Percentiles rank a stretch among this genome's conserved stretches.
These are phyloP conservation scores for Chymomyza caudatula DNA, from an alignment of 2,888 invertebrate genomes.

Conservation along the genomic window DNA sequence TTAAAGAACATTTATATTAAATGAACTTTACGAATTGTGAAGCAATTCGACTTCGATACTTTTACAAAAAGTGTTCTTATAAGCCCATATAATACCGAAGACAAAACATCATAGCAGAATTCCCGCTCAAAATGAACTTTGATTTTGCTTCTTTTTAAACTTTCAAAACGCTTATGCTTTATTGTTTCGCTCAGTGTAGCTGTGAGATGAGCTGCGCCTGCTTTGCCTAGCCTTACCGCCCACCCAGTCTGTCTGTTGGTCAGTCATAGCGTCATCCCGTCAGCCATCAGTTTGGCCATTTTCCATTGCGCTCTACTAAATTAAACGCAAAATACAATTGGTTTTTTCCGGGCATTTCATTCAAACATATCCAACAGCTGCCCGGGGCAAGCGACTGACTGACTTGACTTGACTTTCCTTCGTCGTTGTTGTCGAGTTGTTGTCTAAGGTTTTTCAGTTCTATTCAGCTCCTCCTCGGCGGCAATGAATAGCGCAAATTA, in stretches of 20 bases:
- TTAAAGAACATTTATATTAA: too few species aligned
- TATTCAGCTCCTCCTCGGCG: background rate
- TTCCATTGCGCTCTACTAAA: constrained; percentile 45
- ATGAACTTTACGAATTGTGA: too few species aligned
- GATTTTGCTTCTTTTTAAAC: background rate
- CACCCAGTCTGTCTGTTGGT: constrained; percentile 2
- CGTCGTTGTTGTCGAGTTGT: constrained; percentile 29
- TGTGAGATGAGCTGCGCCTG: background rate
- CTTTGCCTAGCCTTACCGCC: background rate
- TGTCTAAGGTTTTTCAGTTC: constrained; percentile 47
- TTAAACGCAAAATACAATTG: constrained; percentile 78
- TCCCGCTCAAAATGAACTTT: too few species aligned
- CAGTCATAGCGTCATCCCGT: constrained; percentile 4
- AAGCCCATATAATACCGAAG: too few species aligned
- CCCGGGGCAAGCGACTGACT: constrained; percentile 18
- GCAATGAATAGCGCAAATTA: constrained; percentile 67
- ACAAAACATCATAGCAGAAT: too few species aligned
- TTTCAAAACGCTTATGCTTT: background rate
- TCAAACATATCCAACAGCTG: constrained; percentile 33
- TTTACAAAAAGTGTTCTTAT: too few species aligned
- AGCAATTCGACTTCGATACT: too few species aligned
- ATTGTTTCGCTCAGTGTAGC: background rate
- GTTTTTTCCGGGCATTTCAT: constrained; percentile 78
- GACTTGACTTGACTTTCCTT: constrained; percentile 54
- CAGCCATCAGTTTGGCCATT: constrained; percentile 9